phyloP scores from a whole-genome alignment of 2,888 invertebrate species.

The Ptychoptera albimana region DNA sequence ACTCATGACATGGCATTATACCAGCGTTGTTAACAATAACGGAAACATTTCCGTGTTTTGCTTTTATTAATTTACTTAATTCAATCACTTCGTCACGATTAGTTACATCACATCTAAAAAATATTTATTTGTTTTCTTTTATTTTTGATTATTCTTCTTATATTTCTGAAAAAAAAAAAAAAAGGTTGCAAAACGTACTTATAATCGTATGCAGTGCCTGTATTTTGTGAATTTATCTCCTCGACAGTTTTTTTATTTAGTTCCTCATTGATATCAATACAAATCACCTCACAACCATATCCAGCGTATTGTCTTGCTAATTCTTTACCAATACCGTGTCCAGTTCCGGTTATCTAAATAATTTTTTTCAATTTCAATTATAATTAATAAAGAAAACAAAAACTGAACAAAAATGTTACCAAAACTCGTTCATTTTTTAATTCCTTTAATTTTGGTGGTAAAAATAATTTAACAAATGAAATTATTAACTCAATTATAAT shows the following conservation, averaged over 20 bases:
- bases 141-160: too few relatives aligned
- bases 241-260: slow-evolving; percentile 50
- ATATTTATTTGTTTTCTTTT: neutral
- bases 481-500: neutral
- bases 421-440: neutral
- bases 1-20: slow-evolving; percentile 62
- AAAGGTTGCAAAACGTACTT: slow-evolving; percentile 21
- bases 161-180: too few relatives aligned
- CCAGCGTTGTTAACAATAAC: slow-evolving; percentile 78
- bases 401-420: too few relatives aligned
- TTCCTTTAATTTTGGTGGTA: neutral
- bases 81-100: slow-evolving; percentile 47
- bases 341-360: slow-evolving; percentile 63
- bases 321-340: slow-evolving; percentile 71
- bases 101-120: slow-evolving; percentile 57
- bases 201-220: slow-evolving; percentile 29
- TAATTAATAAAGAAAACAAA: neutral
- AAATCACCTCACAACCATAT: slow-evolving; percentile 54
- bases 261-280: slow-evolving; percentile 58
- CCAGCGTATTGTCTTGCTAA: slow-evolving; percentile 55
- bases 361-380: too few relatives aligned
- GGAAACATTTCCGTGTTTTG: slow-evolving; percentile 59
- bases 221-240: slow-evolving; percentile 31
- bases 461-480: neutral
- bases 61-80: slow-evolving; percentile 43